These are phyloP conservation scores for Amazona vittata DNA, from an alignment of 2,113 vertebrate genomes.

Conservation along the genomic window DNA sequence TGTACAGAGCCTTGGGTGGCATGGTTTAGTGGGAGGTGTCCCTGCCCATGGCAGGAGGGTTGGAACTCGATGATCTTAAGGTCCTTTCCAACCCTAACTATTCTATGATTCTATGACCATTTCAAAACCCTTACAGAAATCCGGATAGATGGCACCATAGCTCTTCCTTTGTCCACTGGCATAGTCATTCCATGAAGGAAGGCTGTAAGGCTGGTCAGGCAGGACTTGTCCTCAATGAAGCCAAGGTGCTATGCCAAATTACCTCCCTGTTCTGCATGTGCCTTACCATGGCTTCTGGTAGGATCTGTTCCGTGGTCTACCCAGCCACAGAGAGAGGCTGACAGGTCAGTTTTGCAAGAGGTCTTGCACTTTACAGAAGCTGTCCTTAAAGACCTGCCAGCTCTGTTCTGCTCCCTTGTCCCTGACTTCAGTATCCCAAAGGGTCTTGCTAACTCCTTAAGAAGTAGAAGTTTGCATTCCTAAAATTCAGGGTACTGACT, in stretches of 20 bases:
- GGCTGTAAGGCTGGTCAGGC: not conserved
- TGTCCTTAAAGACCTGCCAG: not conserved
- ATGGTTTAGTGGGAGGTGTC: too few species aligned
- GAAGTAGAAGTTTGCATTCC: not conserved
- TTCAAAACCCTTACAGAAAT: not conserved
- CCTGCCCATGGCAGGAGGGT: too few species aligned
- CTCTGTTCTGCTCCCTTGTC: not conserved
- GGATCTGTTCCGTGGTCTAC: not conserved
- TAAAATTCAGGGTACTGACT: not conserved
- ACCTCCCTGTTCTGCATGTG: not conserved
- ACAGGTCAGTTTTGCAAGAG: not conserved
- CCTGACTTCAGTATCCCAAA: not conserved
- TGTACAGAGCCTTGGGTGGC: too few species aligned
- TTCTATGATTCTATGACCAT: too few species aligned
- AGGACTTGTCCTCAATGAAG: not conserved
- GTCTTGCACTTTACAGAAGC: not conserved
- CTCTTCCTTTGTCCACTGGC: not conserved
- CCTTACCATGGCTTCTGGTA: not conserved
- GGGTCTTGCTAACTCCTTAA: not conserved
- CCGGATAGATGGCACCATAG: not conserved
- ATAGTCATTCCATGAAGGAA: not conserved
- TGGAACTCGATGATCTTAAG: too few species aligned
- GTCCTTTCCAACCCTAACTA: too few species aligned
- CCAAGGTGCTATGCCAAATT: not conserved
- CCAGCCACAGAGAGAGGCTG: not conserved